Conservation (phyloP, 2,113 vertebrate genomes). For the Dendropsophus ebraccatus region DNA sequence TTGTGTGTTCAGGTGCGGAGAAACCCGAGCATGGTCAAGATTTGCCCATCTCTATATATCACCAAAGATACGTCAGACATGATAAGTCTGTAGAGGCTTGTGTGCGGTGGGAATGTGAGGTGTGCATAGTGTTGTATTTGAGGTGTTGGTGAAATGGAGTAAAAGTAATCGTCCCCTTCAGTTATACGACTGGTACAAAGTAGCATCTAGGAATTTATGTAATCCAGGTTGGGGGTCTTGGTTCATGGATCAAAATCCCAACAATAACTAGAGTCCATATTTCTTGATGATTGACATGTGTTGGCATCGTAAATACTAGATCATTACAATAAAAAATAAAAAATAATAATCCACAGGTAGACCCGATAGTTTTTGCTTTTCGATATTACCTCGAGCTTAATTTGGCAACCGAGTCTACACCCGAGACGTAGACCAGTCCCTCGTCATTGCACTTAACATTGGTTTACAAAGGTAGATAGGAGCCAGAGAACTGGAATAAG, state of each 20-base stretch:
- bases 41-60: too few relatives aligned
- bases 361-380: neutral
- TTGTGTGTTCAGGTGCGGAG: too few relatives aligned
- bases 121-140: neutral
- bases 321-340: neutral
- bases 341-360: neutral
- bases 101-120: neutral
- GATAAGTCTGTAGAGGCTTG: neutral
- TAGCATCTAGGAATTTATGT: neutral
- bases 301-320: slow-evolving; percentile 27
- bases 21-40: too few relatives aligned
- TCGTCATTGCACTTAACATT: neutral
- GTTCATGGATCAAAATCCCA: neutral
- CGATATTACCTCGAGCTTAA: neutral
- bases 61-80: too few relatives aligned
- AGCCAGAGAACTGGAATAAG: neutral
- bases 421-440: neutral
- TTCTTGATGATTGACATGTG: neutral
- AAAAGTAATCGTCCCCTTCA: neutral
- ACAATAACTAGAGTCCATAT: neutral
- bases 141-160: neutral
- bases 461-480: neutral
- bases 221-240: too few relatives aligned
- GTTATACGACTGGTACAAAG: neutral
- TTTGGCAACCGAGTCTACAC: slow-evolving; percentile 24